A percentile compares a stretch with the other conserved stretches of the same genome.
phyloP scores from a whole-genome alignment of 1,140 invertebrate species.

The Hycleus phaleratus region DNA sequence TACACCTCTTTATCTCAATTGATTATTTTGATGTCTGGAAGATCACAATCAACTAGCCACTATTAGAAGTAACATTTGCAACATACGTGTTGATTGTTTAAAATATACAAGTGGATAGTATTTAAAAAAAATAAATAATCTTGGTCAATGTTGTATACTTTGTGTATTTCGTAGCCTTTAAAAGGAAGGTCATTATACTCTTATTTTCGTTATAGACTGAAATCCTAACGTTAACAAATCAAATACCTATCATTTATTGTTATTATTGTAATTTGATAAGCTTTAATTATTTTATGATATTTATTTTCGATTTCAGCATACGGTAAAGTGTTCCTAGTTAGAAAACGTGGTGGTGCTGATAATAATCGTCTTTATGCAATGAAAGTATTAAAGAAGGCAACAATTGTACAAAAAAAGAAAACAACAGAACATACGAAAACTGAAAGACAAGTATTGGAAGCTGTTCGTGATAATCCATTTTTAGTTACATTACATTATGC shows the following conservation, averaged over 20 bases:
- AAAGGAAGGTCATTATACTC: neutral
- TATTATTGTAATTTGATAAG: neutral
- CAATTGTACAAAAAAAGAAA: constrained; percentile 86
- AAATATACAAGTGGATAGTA: no score
- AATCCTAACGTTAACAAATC: neutral
- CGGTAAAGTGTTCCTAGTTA: constrained; percentile 87
- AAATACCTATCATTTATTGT: neutral
- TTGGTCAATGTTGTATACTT: no score
- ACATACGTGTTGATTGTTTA: no score
- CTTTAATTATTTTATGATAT: neutral
- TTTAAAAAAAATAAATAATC: no score
- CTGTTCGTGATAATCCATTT: constrained; percentile 81
- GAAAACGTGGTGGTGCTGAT: constrained; percentile 73
- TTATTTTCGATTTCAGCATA: constrained; percentile 67
- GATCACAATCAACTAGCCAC: no score
- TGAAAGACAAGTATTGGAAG: constrained; percentile 81
- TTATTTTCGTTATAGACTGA: no score
- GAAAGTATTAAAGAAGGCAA: constrained; percentile 88
- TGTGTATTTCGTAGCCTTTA: neutral
- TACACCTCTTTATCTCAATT: no score
- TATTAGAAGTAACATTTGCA: no score
- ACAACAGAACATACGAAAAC: constrained; percentile 90
- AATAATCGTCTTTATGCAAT: constrained; percentile 82
- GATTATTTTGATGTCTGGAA: no score
- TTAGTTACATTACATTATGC: constrained; percentile 89